Conservation (phyloP, 1,140 invertebrate genomes). For the Caenorhabditis remanei region DNA sequence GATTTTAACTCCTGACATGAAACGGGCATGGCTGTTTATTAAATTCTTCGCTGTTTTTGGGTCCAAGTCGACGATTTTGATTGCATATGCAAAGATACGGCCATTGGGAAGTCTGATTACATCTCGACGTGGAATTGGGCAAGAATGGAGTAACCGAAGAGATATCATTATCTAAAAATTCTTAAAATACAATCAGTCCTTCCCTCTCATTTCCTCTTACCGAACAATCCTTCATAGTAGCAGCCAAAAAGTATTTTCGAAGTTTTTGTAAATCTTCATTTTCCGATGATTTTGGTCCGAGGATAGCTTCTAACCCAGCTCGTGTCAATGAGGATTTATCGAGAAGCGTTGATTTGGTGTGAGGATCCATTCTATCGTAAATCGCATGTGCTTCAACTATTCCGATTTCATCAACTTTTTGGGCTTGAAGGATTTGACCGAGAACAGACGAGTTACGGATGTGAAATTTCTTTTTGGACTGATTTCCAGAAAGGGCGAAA, state of each 20-base stretch:
- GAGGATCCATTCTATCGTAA: slow-evolving; percentile 66
- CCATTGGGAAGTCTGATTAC: slow-evolving; percentile 58
- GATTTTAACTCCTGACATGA: slow-evolving; percentile 65
- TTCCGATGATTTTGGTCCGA: slow-evolving; percentile 55
- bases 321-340: slow-evolving; percentile 46
- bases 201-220: slow-evolving; percentile 63
- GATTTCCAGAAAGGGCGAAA: slow-evolving; percentile 68
- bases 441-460: slow-evolving; percentile 54
- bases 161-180: slow-evolving; percentile 60
- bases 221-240: slow-evolving; percentile 76
- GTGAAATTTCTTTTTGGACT: slow-evolving; percentile 48
- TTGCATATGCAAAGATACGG: slow-evolving; percentile 65
- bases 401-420: slow-evolving; percentile 66
- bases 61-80: slow-evolving; percentile 76
- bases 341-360: slow-evolving; percentile 58
- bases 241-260: slow-evolving; percentile 74
- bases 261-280: slow-evolving; percentile 69
- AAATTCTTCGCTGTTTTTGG: slow-evolving; percentile 75
- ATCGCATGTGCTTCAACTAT: slow-evolving; percentile 71
- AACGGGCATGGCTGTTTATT: slow-evolving; percentile 68
- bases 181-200: neutral
- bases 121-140: neutral
- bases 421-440: slow-evolving; percentile 51
- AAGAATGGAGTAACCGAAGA: slow-evolving; percentile 26
- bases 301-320: slow-evolving; percentile 61